These are phyloP conservation scores for Numenius phaeopus DNA, from an alignment of 2,797 vertebrate genomes.

Conservation along the genomic window DNA sequence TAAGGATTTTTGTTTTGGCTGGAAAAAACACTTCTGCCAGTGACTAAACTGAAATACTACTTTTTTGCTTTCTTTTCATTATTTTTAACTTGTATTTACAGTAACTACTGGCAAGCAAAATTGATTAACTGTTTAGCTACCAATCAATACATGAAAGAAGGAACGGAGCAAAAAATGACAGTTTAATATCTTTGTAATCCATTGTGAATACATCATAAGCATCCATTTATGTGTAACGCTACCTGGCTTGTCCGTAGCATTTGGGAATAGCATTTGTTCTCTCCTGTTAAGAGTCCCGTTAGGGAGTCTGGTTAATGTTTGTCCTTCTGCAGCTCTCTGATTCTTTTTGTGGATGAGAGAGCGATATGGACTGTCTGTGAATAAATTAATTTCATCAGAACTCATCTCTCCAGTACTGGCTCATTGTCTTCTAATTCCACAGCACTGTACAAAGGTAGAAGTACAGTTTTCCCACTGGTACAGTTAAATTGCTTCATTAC, in stretches of 20 bases:
- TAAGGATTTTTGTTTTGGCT: background rate
- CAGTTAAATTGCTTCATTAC: slow-evolving; percentile 52
- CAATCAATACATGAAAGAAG: background rate
- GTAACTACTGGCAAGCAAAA: background rate
- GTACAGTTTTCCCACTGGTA: slow-evolving; percentile 48
- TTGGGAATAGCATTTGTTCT: background rate
- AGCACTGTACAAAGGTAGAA: slow-evolving; percentile 29
- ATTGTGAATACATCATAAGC: background rate
- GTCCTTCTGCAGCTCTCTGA: background rate
- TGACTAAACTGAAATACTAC: background rate
- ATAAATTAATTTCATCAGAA: slow-evolving; percentile 8
- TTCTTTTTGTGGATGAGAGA: background rate
- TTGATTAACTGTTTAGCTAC: background rate
- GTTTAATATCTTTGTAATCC: background rate
- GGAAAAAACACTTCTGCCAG: background rate
- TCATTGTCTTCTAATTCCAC: slow-evolving; percentile 28
- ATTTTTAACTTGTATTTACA: background rate
- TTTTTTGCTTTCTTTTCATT: background rate
- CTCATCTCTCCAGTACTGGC: background rate
- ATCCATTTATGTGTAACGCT: background rate
- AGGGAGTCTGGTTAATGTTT: background rate
- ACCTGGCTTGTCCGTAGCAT: background rate
- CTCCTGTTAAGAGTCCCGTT: background rate
- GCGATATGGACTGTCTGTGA: background rate
- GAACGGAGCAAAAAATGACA: background rate